Base-by-base conservation (phyloP, 1,140 invertebrate genomes). In the Eueides isabella region DNA sequence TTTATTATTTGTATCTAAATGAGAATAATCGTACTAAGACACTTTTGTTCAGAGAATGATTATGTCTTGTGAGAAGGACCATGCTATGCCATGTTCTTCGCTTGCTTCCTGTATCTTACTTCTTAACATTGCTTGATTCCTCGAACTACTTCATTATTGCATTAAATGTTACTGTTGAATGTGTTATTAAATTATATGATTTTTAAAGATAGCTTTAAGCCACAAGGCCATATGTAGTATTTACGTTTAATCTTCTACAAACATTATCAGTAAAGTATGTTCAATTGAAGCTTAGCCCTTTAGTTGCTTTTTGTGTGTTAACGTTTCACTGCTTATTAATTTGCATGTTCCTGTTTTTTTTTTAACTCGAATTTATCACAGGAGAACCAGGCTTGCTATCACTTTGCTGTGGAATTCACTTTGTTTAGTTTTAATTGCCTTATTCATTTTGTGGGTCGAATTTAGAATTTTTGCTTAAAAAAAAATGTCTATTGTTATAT, bases 21-120 rank as follows among this genome's bases (percentile, higher is more conserved):
- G 41, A 44, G 7, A 44, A 9, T 55, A 26, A n/a, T 26, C 26
- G 2, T 55, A 55, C 19, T 55, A 23, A 19, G 7, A 19, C 2
- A 19, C n/a, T 26, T 70, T 28, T 70, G 55, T 41, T 66, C 41
- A 69, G 48, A 73, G 41, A 78, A 78, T 83, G 81, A 79, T 83
- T 81, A 81, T 81, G 79, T 83, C 81, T 82, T 81, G 76, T 75
- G 48, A 67, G 41, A 23, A 67, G 61, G n/a, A 63, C 64, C 75
- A 67, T 64, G n/a, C n/a, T n/a, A n/a, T 63, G 33, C 63, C 63
- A 75, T 71, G 31, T 61, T 64, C 6, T 62, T 41, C 55, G 55
- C 38, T 29, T 48, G 55, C 74, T 71, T 72, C 64, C 9, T 41
- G 12, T 71, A 29, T 63, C 48, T 2, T 7, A 44, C 35, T 30